A percentile compares a stretch with the other conserved stretches of the same genome.
These are phyloP conservation scores for Pimpla rufipes DNA, from an alignment of 2,888 invertebrate genomes.

Conservation along the genomic window DNA sequence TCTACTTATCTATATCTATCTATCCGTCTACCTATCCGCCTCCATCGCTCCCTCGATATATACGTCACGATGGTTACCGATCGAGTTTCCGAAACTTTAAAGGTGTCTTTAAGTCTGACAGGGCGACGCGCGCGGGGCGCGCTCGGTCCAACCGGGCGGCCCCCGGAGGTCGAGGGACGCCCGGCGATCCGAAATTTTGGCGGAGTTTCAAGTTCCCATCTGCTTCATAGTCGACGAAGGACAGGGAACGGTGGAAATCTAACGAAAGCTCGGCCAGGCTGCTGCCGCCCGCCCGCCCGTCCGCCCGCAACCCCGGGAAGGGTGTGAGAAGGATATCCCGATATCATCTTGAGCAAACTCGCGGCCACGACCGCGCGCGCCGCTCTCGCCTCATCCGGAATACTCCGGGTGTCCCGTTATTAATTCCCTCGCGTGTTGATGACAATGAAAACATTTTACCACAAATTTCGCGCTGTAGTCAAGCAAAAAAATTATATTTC, in stretches of 20 bases:
- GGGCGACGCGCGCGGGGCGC: slow-evolving; percentile 33
- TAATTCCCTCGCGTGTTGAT: slow-evolving; percentile 56
- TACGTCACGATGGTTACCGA: slow-evolving; percentile 60
- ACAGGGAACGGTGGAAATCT: slow-evolving; percentile 55
- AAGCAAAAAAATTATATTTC: background rate
- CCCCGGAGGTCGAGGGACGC: slow-evolving; percentile 37
- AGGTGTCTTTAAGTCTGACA: slow-evolving; percentile 81
- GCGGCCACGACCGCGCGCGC: slow-evolving; percentile 76
- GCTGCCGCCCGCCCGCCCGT: background rate
- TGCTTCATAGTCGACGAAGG: slow-evolving; percentile 75
- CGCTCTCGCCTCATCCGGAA: slow-evolving; percentile 73
- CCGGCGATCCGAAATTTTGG: slow-evolving; percentile 82
- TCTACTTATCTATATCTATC: too few species aligned
- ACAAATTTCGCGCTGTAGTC: background rate
- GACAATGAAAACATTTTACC: background rate
- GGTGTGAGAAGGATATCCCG: slow-evolving; percentile 70
- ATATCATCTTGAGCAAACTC: slow-evolving; percentile 83
- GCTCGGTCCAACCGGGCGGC: slow-evolving; percentile 51
- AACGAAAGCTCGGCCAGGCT: slow-evolving; percentile 67
- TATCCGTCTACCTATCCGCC: too few species aligned
- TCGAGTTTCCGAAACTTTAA: slow-evolving; percentile 76
- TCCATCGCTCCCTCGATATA: too few species aligned
- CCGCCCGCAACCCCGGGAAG: background rate
- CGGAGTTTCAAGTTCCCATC: slow-evolving; percentile 82
- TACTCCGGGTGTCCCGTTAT: slow-evolving; percentile 82